Base-by-base conservation (phyloP, 2,888 invertebrate genomes). In the Cenopis cana region DNA sequence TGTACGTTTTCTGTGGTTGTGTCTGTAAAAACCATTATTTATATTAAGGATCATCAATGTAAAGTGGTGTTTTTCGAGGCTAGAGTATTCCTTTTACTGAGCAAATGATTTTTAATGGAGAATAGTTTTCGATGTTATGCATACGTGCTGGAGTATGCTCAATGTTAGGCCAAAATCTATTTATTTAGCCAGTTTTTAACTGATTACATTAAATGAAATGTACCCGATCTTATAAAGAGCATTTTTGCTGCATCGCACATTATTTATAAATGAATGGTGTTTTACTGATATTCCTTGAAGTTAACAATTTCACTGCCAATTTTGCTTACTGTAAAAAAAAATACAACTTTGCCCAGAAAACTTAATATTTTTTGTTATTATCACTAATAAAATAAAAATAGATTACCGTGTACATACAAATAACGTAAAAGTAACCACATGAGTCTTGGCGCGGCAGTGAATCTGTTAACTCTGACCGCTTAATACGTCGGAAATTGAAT, bases 41-140 rank as follows among this genome's bases (percentile, higher is more conserved):
- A 91, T 90, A 90, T 91, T 91, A 91, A 91, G 90, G 90, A 91
- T 91, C 91, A 89, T 88, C 80, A 76, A 81, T 82, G 77, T 79
- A 67, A 72, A 71, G 79, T 73, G 78, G 81, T 79, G 76, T 82
- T 81, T 76, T 24, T 82, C 79, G 88, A 89, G 89, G 90, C 89
- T 89, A 88, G 84, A 67, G 46, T 72, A 72, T 61, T 69, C 61
- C 76, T 77, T 74, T 77, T 73, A 76, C 76, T 70, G 76, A 76
- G 76, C 75, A 73, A 77, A 73, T 50, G 64, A 50, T 69, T 56
- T 65, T 54, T 65, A 33, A 54, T 54, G n/a, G n/a, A 41, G 38
- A 52, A 60, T 59, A 20, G 33, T 59, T 65, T 54, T 76, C 74
- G 79, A 80, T 72, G 76, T 72, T 76, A 74, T 74, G 62, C 72